These are phyloP conservation scores for Synanceia verrucosa DNA, from an alignment of 2,797 vertebrate species.

Conservation along the genomic window DNA sequence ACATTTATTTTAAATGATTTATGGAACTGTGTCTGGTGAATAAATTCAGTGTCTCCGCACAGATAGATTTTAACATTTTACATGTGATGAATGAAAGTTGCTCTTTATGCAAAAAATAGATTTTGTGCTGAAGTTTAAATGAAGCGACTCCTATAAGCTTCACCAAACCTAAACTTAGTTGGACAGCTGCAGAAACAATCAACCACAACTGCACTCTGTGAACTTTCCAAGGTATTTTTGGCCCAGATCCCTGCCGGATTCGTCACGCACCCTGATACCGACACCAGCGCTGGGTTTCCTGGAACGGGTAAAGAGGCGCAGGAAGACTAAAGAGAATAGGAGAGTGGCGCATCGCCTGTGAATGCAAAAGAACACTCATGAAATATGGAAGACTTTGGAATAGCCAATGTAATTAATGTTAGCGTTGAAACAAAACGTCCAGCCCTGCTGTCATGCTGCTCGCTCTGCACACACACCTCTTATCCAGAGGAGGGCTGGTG, in stretches of 20 bases:
- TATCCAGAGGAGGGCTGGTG: conserved; percentile 47
- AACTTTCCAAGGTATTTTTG: conserved; percentile 59
- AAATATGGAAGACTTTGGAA: conserved; percentile 76
- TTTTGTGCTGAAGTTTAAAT: too few species aligned
- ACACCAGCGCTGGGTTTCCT: conserved; percentile 58
- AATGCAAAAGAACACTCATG: conserved; percentile 71
- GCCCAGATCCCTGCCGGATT: conserved; percentile 47
- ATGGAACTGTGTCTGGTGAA: too few species aligned
- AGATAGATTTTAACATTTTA: too few species aligned
- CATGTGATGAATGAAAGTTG: too few species aligned
- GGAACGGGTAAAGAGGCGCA: conserved; percentile 71
- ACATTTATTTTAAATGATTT: too few species aligned
- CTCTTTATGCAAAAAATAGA: too few species aligned
- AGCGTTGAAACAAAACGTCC: conserved; percentile 75
- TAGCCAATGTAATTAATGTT: conserved; percentile 75
- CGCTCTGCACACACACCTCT: conserved; percentile 28
- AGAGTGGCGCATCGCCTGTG: conserved; percentile 48
- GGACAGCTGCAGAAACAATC: conserved; percentile 10
- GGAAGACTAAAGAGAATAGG: conserved; percentile 77
- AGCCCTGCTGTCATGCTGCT: conserved; percentile 65
- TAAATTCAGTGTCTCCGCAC: too few species aligned
- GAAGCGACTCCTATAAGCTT: not conserved
- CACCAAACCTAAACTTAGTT: conserved; percentile 9
- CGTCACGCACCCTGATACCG: conserved; percentile 42
- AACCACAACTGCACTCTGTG: conserved; percentile 37